Evolutionary conservation across 2,113 vertebrate genomes (phyloP).

Genomic region (Rhinopithecus roxellana): DNA sequence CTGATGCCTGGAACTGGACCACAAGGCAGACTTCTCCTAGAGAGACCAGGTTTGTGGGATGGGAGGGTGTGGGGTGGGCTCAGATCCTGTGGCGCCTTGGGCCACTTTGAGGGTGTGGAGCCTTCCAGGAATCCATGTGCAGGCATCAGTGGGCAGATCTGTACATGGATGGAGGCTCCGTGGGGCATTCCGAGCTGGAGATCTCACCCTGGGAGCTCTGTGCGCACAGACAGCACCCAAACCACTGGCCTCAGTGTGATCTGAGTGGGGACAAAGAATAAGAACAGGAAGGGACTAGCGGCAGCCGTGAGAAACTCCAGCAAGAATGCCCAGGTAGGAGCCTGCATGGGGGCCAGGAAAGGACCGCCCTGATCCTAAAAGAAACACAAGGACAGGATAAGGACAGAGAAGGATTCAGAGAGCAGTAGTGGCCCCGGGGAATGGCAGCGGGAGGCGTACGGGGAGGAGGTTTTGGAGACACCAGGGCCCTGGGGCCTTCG

Average conservation of each 20-base stretch:
- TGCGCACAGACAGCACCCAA: accelerated
- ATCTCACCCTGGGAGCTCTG: background rate
- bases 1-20: background rate
- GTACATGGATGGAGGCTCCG: background rate
- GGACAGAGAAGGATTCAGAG: accelerated
- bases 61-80: background rate
- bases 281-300: background rate
- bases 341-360: accelerated
- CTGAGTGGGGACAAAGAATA: accelerated
- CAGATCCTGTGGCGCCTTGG: accelerated
- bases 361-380: accelerated
- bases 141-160: background rate
- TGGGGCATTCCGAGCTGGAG: accelerated
- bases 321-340: accelerated
- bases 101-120: too few species aligned
- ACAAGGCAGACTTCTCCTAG: background rate
- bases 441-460: accelerated
- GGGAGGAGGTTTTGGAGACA: too few species aligned
- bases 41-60: too few species aligned
- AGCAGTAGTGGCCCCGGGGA: accelerated
- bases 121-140: accelerated
- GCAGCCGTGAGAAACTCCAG: too few species aligned
- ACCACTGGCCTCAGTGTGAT: accelerated
- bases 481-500: background rate
- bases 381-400: accelerated